Conservation (phyloP, 2,113 vertebrate species). For the Grammomys surdaster region DNA sequence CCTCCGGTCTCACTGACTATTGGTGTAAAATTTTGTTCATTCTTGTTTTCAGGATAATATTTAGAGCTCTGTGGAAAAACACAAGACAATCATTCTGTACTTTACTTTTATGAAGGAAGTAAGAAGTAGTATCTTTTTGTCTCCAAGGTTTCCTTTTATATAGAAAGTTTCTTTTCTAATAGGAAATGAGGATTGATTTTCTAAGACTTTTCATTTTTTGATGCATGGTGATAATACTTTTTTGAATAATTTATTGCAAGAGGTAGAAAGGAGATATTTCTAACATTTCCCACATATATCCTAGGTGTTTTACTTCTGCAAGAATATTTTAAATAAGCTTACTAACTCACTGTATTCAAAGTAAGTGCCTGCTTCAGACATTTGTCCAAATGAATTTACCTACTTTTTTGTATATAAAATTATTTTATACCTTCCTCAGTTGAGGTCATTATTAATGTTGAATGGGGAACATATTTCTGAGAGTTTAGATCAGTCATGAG, state of each 20-base stretch:
- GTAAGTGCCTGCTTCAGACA: constrained; percentile 65
- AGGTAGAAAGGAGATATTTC: constrained; percentile 65
- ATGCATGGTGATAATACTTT: constrained; percentile 69
- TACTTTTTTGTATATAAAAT: constrained; percentile 56
- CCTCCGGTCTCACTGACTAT: constrained; percentile 78
- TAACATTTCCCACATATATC: constrained; percentile 73
- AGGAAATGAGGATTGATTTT: constrained; percentile 62
- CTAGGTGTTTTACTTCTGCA: constrained; percentile 71
- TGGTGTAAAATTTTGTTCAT: constrained; percentile 81
- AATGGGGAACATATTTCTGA: background rate
- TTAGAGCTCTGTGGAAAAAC: constrained; percentile 81
- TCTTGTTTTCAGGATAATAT: constrained; percentile 85
- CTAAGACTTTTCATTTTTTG: constrained; percentile 63
- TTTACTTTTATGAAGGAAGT: constrained; percentile 67
- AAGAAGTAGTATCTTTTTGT: constrained; percentile 75
- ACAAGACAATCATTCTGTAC: constrained; percentile 80
- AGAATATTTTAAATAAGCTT: background rate
- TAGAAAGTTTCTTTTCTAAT: constrained; percentile 68
- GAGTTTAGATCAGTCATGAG: constrained; percentile 14
- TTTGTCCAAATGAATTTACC: constrained; percentile 64
- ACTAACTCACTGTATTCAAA: constrained; percentile 24
- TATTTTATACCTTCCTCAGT: constrained; percentile 69
- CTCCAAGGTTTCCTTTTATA: constrained; percentile 51
- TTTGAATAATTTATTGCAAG: constrained; percentile 72
- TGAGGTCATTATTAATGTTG: constrained; percentile 72